Evolutionary conservation across 2,888 invertebrate species (phyloP).

Genomic region (Brenthis daphne): DNA sequence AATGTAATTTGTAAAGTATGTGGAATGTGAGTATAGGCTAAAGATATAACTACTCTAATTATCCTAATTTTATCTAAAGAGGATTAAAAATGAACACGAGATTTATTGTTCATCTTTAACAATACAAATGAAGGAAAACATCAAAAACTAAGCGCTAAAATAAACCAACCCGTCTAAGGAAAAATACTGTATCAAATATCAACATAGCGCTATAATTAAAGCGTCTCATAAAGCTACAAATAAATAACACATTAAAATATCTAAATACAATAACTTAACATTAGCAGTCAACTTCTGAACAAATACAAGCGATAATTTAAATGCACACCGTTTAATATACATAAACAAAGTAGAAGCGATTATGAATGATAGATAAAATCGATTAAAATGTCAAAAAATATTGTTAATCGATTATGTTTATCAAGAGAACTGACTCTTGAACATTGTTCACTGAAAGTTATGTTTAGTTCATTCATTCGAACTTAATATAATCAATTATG

Average conservation of each 20-base stretch:
- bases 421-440: background rate
- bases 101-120: constrained; percentile 44
- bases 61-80: constrained; percentile 45
- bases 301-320: constrained; percentile 49
- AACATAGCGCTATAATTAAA: constrained; percentile 69
- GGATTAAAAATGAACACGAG: constrained; percentile 61
- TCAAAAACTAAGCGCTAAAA: constrained; percentile 58
- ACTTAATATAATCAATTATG: no score
- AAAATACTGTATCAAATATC: constrained; percentile 63
- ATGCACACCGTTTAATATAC: constrained; percentile 24
- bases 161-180: constrained; percentile 65
- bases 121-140: constrained; percentile 39
- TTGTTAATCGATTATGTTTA: background rate
- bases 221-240: constrained; percentile 79
- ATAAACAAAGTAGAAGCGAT: constrained; percentile 20
- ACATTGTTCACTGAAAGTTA: background rate
- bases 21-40: constrained; percentile 60
- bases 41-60: constrained; percentile 43
- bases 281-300: constrained; percentile 76
- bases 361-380: constrained; percentile 13
- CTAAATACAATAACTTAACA: constrained; percentile 81
- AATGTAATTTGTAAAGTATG: constrained; percentile 41
- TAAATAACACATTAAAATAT: constrained; percentile 82
- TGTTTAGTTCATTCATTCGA: no score
- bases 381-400: background rate